phyloP scores from a whole-genome alignment of 2,797 vertebrate species.

The Epinephelus malabaricus region DNA sequence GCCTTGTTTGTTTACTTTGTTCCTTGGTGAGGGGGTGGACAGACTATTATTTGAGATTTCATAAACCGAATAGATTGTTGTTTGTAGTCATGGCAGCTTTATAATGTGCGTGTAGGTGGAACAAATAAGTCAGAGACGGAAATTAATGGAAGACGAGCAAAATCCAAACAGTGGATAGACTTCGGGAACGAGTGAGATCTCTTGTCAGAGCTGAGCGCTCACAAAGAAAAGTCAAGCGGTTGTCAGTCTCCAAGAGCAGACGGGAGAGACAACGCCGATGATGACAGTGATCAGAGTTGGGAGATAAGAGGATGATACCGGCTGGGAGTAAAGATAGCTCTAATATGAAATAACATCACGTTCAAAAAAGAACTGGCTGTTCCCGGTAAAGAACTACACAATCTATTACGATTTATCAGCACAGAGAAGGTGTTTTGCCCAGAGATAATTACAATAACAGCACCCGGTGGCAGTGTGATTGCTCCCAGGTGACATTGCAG shows the following conservation, averaged over 20 bases:
- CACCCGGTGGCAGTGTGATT: conserved; percentile 66
- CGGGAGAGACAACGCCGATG: conserved; percentile 52
- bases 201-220: conserved; percentile 51
- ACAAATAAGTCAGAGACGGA: conserved; percentile 73
- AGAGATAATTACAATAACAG: conserved; percentile 78
- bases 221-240: conserved; percentile 62
- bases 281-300: conserved; percentile 67
- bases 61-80: conserved; percentile 56
- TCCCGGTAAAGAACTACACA: conserved; percentile 53
- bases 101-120: conserved; percentile 71
- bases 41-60: conserved; percentile 69
- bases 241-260: conserved; percentile 67
- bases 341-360: conserved; percentile 59
- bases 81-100: conserved; percentile 55
- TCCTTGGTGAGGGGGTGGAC: conserved; percentile 57
- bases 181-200: conserved; percentile 47
- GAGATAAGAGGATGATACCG: conserved; percentile 59
- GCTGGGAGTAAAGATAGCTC: conserved; percentile 52
- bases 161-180: conserved; percentile 52
- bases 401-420: conserved; percentile 55
- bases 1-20: conserved; percentile 63
- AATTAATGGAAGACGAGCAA: conserved; percentile 60
- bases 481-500: conserved; percentile 76
- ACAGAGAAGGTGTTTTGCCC: conserved; percentile 59
- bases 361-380: conserved; percentile 51